Base-by-base conservation (phyloP, 1,140 invertebrate species). In the Tachypleus tridentatus region DNA sequence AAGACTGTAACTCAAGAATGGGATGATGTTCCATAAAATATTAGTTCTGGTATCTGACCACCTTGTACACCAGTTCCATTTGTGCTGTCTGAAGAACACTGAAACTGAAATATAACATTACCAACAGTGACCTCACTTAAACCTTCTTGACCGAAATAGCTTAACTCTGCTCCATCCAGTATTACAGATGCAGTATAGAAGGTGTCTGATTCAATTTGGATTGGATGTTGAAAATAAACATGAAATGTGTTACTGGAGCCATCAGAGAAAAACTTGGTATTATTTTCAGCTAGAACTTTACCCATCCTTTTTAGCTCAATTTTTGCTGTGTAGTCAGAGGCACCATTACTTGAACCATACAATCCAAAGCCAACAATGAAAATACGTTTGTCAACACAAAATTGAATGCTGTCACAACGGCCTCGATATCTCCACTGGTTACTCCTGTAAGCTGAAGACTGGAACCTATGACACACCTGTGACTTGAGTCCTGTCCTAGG, bases 81-180 rank as follows among this genome's bases (percentile, higher is more conserved):
- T 10, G 92, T 95, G 75, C 89, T 92, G 73, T 95, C 92, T 1
- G 89, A 91, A 56, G 89, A 93, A 75, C 91, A 93, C 74, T 95
- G 91, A 78, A 95, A 95, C 77, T 93, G 90, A 78, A 94, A 94
- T 51, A 88, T 93, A 52, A 93, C 90, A 72, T 86, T 87, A 10
- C 89, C 89, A 70, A 91, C 87, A 11, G 86, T 87, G 8, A 93
- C 88, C 78, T 95, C 92, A 73, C 87, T 90, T 81, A 94, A 84
- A 47, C 92, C 91, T 77, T 95, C 91, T 76, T 94, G 91, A n/a
- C 92, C 92, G 76, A 94, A 95, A 75, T 93, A 95, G 76, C 90
- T 93, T 57, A 97, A 78, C 77, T 97, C 93, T 51, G 84, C 86
- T 7, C 92, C 92, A 74, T 94, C 91, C 4, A 95, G 77, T 68